Evolutionary conservation across 53 echinoderm and acorn worm genomes (phyloP).

Genomic region (Paelopatides confundens): DNA sequence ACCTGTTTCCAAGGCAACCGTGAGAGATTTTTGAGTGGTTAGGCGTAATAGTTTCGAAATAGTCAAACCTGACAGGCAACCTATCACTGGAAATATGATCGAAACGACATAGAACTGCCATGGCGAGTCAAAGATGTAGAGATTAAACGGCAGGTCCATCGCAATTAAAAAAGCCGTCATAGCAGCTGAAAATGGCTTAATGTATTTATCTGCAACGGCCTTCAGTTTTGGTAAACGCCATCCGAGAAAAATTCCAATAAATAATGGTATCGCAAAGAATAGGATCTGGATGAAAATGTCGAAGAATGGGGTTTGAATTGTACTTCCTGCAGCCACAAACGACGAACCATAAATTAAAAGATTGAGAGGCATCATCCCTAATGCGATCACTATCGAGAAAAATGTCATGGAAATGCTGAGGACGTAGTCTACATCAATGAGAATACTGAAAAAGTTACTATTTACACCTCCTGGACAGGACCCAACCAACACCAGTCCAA

Average conservation of each 20-base stretch:
- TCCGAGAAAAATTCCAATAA: slow-evolving; percentile 77
- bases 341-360: slow-evolving; percentile 83
- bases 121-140: slow-evolving; percentile 82
- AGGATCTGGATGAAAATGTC: slow-evolving; percentile 77
- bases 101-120: slow-evolving; percentile 60
- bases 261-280: slow-evolving; percentile 62
- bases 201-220: slow-evolving; percentile 65
- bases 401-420: slow-evolving; percentile 97
- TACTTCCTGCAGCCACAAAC: slow-evolving; percentile 51
- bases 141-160: slow-evolving; percentile 80
- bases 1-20: slow-evolving; percentile 84
- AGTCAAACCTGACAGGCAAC: slow-evolving; percentile 65
- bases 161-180: slow-evolving; percentile 63
- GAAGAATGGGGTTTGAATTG: slow-evolving; percentile 78
- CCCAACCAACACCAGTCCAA: slow-evolving; percentile 86
- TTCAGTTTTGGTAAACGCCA: slow-evolving; percentile 68
- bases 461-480: slow-evolving; percentile 92
- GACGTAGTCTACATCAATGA: slow-evolving; percentile 86
- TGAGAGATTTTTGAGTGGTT: slow-evolving; percentile 48
- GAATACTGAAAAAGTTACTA: slow-evolving; percentile 84
- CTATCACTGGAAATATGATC: slow-evolving; percentile 71
- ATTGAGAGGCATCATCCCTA: slow-evolving; percentile 95
- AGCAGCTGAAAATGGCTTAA: slow-evolving; percentile 73
- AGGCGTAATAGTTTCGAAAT: slow-evolving; percentile 74
- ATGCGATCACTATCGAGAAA: slow-evolving; percentile 80